Base-by-base conservation (phyloP, 1,140 invertebrate genomes). In the Leptinotarsa undecemlineata region DNA sequence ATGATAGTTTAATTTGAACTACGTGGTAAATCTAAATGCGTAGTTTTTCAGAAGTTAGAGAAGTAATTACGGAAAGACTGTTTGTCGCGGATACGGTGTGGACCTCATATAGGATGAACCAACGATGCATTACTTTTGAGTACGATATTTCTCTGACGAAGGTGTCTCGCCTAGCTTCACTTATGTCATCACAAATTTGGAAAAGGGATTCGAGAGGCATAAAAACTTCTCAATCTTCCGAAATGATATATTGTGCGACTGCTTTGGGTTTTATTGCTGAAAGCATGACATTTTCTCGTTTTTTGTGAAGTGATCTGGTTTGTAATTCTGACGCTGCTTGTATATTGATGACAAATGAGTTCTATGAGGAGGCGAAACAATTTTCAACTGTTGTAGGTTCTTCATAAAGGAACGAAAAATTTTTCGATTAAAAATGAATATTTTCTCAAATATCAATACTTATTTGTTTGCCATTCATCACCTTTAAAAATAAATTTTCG, bases 151-250 rank as follows among this genome's bases (percentile, higher is more conserved):
- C 4, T 17, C 17, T 4, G n/a, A n/a, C 0, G 15, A 1, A 57
- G 51, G 51, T 26, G 64, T 67, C 64, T 67, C 64, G 64, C 64
- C 64, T 67, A 23, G 64, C 23, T 67, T 23, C 64, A 26, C 64
- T 33, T 67, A 42, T 67, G 64, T 67, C 64, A 67, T 26, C 64
- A 26, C 64, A 67, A 26, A 33, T 67, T 67, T 67, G 64, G n/a
- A 23, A 67, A 67, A 42, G 17, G 64, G 64, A 67, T 67, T 67
- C n/a, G 21, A 26, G 21, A 42, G 64, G 15, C 64, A 67, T 67
- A 67, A 67, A 67, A 26, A n/a, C 13, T 67, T n/a, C 42, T 67
- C 64, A 67, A 67, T 21, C 64, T 67, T 67, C 15, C 23, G 42
- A 26, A 67, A 26, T 67, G 64, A 67, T 67, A 67, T 67, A 67